Base-by-base conservation (phyloP, 2,113 vertebrate genomes). In the Orthonyx spaldingii region DNA sequence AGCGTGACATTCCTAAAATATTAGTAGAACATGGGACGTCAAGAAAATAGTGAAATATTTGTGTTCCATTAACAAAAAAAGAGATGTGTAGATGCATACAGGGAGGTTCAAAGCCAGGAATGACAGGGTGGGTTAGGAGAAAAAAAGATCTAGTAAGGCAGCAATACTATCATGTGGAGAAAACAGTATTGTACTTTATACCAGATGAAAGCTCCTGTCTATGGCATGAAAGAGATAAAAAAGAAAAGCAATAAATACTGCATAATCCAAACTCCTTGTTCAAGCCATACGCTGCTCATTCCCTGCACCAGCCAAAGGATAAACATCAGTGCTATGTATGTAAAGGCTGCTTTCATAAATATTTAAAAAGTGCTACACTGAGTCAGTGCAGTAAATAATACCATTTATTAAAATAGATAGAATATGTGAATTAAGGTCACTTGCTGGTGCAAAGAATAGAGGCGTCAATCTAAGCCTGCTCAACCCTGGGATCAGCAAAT, bases 201-300 rank as follows among this genome's bases (percentile, higher is more conserved):
- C 91, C 30, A 94, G 66, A 94, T 94, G 84, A 97, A 96, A 93
- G 70, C 14, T 47, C 69, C 42, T 89, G 68, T 87, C 88, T 87
- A 0, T 75, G 63, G 46, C 87, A 49, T 74, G 69, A 93, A 96
- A 95, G 49, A 79, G 49, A 94, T 65, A 96, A 66, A 89, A 82
- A 41, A 89, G 32, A 90, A 89, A 89, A 91, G 72, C 55, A 92
- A 20, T 94, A 94, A 95, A 46, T 87, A 84, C 61, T 92, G 92
- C 41, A 93, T 93, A 75, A 93, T 74, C 74, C 42, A 4, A 79
- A 80, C 49, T 79, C 84, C 87, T 94, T 95, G 69, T 94, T 96
- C 72, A 42, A 91, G 44, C n/a, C 23, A 44, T 60, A 11, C 52
- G 5, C 49, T 84, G 47, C 30, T 85, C 87, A 16, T 53, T 86